A percentile compares a stretch with the other conserved stretches of the same genome.
These are phyloP conservation scores for Napeogenes inachia DNA, from an alignment of 2,888 invertebrate genomes.

Conservation along the genomic window DNA sequence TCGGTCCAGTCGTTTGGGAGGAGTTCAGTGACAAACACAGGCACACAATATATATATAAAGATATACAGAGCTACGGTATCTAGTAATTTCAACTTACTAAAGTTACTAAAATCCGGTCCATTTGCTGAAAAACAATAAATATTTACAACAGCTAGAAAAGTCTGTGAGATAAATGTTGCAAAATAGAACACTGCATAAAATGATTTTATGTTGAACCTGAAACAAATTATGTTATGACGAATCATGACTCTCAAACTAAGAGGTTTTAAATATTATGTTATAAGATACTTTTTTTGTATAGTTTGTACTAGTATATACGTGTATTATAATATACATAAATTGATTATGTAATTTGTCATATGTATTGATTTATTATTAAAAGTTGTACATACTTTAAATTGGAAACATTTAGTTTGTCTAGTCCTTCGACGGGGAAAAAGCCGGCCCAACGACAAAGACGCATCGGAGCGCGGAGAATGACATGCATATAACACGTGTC, in stretches of 20 bases:
- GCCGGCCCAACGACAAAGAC: conserved; percentile 43
- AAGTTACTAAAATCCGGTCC: conserved; percentile 30
- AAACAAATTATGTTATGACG: conserved; percentile 17
- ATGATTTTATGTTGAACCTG: conserved; percentile 37
- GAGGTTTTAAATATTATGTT: too few species aligned
- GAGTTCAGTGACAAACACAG: too few species aligned
- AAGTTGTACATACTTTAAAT: conserved; percentile 34
- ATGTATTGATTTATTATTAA: background rate
- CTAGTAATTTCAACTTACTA: conserved; percentile 34
- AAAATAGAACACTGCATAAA: conserved; percentile 36
- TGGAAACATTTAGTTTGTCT: conserved; percentile 23
- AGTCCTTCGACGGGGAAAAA: conserved; percentile 48
- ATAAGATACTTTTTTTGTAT: too few species aligned
- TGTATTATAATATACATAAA: background rate
- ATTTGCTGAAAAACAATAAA: conserved; percentile 31
- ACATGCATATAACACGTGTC: conserved; percentile 38
- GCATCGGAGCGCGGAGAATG: conserved; percentile 40
- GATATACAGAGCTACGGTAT: too few species aligned
- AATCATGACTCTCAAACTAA: too few species aligned
- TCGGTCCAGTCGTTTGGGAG: too few species aligned
- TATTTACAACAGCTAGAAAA: conserved; percentile 24
- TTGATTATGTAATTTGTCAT: background rate
- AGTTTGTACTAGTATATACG: too few species aligned
- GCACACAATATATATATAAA: too few species aligned
- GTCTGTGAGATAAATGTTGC: conserved; percentile 31